A percentile compares a stretch with the other conserved stretches of the same genome.
These are phyloP conservation scores for Psittacula echo DNA, from an alignment of 2,797 vertebrate genomes.

Conservation along the genomic window DNA sequence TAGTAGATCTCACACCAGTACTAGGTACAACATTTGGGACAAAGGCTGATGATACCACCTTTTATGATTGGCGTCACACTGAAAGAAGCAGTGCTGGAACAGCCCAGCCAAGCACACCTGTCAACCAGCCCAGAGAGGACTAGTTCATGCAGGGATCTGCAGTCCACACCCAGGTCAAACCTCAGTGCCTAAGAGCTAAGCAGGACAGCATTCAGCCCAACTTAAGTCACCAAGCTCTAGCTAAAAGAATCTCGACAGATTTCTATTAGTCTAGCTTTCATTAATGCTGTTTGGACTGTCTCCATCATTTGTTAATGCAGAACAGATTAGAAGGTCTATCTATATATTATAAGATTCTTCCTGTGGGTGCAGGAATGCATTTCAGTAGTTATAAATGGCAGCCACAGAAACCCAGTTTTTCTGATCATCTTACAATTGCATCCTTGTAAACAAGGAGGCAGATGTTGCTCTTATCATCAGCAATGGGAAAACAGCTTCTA, in stretches of 20 bases:
- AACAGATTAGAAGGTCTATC: neutral
- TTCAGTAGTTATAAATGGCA: conserved; percentile 3
- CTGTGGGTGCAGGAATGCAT: neutral
- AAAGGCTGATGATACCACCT: neutral
- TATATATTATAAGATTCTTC: neutral
- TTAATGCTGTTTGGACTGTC: neutral
- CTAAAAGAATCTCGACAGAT: neutral
- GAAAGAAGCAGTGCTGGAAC: neutral
- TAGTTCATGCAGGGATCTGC: neutral
- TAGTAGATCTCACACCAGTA: neutral
- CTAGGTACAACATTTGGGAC: neutral
- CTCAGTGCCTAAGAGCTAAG: neutral
- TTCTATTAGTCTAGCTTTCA: neutral
- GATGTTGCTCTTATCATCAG: conserved; percentile 25
- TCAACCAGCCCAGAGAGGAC: neutral
- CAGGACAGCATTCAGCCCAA: neutral
- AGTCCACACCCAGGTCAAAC: neutral
- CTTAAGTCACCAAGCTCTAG: neutral
- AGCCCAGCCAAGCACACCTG: neutral
- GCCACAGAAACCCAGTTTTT: conserved; percentile 1
- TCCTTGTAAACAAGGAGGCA: conserved; percentile 25
- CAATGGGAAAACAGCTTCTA: conserved; percentile 18
- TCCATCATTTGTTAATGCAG: conserved; percentile 18
- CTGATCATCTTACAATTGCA: conserved; percentile 8
- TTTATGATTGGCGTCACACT: neutral